phyloP scores from a whole-genome alignment of 1,140 invertebrate genomes.

The Pseudoatta argentina region DNA sequence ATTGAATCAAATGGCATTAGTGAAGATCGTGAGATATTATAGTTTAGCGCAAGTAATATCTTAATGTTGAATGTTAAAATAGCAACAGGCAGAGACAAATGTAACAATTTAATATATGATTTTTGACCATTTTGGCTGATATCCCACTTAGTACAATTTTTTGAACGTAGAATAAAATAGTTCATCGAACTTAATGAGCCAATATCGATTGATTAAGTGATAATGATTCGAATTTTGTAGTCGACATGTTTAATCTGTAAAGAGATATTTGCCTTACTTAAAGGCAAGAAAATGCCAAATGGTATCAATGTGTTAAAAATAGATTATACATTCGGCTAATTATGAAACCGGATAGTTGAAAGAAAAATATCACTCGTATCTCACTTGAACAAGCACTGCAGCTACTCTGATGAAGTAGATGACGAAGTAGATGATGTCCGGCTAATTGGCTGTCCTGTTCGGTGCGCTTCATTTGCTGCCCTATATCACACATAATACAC shows the following conservation, averaged over 20 bases:
- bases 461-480: constrained; percentile 81
- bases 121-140: constrained; percentile 24
- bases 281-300: constrained; percentile 13
- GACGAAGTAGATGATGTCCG: constrained; percentile 82
- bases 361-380: constrained; percentile 75
- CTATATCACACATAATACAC: constrained; percentile 59
- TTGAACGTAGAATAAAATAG: not conserved
- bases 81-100: constrained; percentile 17
- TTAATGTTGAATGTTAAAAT: constrained; percentile 26
- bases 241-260: constrained; percentile 29
- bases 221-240: constrained; percentile 25
- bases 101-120: constrained; percentile 15
- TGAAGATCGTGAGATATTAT: not conserved
- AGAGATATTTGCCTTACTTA: constrained; percentile 14
- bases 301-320: constrained; percentile 49
- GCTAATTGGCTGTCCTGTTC: constrained; percentile 69
- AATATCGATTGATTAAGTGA: constrained; percentile 38
- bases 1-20: constrained; percentile 29
- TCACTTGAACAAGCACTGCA: constrained; percentile 80
- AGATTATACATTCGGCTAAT: constrained; percentile 37
- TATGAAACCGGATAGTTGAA: constrained; percentile 20
- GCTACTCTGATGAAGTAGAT: constrained; percentile 74
- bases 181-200: constrained; percentile 20
- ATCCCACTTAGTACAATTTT: constrained; percentile 14
- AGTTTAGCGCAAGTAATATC: not conserved